These are phyloP conservation scores for Drosophila ogumai DNA, from an alignment of 1,140 invertebrate species.

Conservation along the genomic window DNA sequence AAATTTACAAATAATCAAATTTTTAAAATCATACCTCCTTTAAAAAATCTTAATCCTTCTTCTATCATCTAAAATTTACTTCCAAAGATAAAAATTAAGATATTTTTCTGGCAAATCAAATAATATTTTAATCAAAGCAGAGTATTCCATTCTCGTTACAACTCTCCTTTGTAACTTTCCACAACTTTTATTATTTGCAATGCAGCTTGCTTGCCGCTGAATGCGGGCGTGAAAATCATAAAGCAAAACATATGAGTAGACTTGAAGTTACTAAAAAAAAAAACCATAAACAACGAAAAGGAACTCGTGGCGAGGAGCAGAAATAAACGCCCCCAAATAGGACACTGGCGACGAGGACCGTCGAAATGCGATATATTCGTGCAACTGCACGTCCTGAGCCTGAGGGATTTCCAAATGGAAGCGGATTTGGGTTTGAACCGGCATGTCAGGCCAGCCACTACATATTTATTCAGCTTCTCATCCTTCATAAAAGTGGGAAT, in stretches of 20 bases:
- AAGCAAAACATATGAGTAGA: constrained; percentile 73
- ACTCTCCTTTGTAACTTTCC: neutral
- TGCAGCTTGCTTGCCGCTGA: constrained; percentile 43
- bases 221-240: constrained; percentile 69
- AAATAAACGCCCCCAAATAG: constrained; percentile 11
- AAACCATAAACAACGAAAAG: constrained; percentile 46
- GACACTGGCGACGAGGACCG: neutral
- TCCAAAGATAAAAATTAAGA: neutral
- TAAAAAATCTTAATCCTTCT: neutral
- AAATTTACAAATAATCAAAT: too few relatives aligned
- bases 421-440: constrained; percentile 1
- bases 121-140: neutral
- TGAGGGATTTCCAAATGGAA: constrained; percentile 5
- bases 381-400: constrained; percentile 27
- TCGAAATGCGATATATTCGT: constrained; percentile 44
- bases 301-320: constrained; percentile 1
- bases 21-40: neutral
- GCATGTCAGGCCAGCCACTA: neutral
- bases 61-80: neutral
- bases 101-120: neutral
- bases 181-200: constrained; percentile 64
- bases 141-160: constrained; percentile 6
- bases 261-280: constrained; percentile 67
- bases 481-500: neutral
- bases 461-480: constrained; percentile 7